Evolutionary conservation across 2,113 vertebrate species (phyloP).

Genomic region (Eretmochelys imbricata): DNA sequence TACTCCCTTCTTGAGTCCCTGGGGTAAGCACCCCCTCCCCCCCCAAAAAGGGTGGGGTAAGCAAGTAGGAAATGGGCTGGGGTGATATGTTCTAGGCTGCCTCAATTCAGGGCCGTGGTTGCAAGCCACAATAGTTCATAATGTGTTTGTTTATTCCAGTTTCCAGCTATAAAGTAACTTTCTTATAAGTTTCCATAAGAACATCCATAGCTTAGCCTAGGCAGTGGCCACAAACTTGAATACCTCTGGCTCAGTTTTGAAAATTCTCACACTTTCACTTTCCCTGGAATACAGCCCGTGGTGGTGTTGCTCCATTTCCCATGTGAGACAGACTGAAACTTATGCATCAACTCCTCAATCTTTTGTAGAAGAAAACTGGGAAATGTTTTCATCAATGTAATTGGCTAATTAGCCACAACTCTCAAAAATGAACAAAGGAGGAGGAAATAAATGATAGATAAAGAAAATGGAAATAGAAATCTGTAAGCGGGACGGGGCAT

Average conservation of each 20-base stretch:
- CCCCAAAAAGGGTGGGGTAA: not conserved
- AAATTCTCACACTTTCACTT: not conserved
- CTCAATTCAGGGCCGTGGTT: not conserved
- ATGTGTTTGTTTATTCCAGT: not conserved
- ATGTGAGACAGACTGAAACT: not conserved
- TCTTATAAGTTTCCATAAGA: not conserved
- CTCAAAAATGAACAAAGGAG: not conserved
- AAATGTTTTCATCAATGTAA: slow-evolving; percentile 24
- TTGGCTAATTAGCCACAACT: not conserved
- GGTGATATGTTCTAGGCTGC: not conserved
- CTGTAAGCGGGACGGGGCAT: not conserved
- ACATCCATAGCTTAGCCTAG: not conserved
- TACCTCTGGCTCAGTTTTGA: not conserved
- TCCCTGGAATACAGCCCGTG: slow-evolving; percentile 10
- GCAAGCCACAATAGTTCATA: not conserved
- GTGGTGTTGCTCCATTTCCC: not conserved
- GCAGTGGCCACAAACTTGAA: not conserved
- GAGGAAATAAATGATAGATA: not conserved
- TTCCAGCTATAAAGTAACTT: not conserved
- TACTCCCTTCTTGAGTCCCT: not conserved
- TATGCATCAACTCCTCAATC: not conserved
- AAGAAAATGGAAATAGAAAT: not conserved
- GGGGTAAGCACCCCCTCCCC: not conserved
- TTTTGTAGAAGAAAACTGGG: not conserved
- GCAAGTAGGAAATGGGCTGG: not conserved